Evolutionary conservation across 2,797 vertebrate genomes (phyloP), one percentile per base, ranked within the genome.

Genomic region (Peromyscus melanophrys): DNA sequence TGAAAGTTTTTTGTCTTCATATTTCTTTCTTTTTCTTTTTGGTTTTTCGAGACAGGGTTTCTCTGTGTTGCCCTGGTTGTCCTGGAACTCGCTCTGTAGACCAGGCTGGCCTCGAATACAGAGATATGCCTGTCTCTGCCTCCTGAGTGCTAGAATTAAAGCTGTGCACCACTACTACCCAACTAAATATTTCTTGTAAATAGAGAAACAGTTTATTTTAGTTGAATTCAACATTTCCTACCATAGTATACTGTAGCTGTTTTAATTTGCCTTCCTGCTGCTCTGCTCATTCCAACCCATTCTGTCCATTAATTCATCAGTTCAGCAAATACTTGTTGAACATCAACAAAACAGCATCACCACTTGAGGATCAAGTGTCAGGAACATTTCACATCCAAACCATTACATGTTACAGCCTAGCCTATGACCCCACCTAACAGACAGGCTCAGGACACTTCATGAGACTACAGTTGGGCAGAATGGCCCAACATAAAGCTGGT

Each of bases 1-100:
- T 93, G 59, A 92, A 93, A 90, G 46, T 77, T 92, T 96, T 75
- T 76, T 89, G 31, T 67, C n/a, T 94, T 92, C 94, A 4, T 87
- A 37, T 87, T 94, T 84, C 25, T 92, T 90, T 23, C 8, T 40
- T 71, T 73, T 23, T 40, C 25, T 13, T 23, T 75, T 43, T 75
- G 40, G 21, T 23, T 75, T 75, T 75, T 43, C 6, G 40, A 43
- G 71, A 14, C 37, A 43, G 37, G 37, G 11, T 43, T 25, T 75
- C 25, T 75, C 23, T 75, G 37, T 6, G 2, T 75, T 75, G 37
- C 21, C 71, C 4, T 25, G 11, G 10, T 73, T 73, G 37, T 75
- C 37, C 23, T 75, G 11, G 37, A 75, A 43, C 23, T 75, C 23
- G 2, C 40, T 75, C 23, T 43, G 11, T 27, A 75, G 37, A 43